Evolutionary conservation across 2,888 invertebrate species (phyloP), one percentile per base, ranked within the genome.

Genomic region (Pachycephus smyrnensis): DNA sequence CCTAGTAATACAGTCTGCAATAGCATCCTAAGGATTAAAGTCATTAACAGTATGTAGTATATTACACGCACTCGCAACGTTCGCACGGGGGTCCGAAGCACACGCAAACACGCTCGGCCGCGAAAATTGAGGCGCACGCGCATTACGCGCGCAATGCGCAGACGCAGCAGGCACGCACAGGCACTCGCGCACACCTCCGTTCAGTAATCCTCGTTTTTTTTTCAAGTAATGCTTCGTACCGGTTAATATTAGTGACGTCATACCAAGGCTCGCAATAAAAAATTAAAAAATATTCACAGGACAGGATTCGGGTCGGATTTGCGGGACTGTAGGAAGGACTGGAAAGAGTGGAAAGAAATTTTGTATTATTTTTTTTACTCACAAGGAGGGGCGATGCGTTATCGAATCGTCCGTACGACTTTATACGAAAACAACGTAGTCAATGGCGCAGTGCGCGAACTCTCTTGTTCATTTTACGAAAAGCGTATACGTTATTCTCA

Each of bases 1-100:
- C 84, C 88, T 88, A 91, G 86, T 91, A 91, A 91, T 91, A 91
- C 90, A 91, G 90, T 91, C 90, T 90, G 90, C 90, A 83, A 83
- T 87, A 88, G 87, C 87, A 81, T 87, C 85, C 87, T 88, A 88
- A 87, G 84, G 88, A 89, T 89, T 88, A 89, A 85, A 80, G 89
- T 89, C 84, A 87, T 87, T 86, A 88, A 87, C 84, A 82, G 80
- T 88, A 87, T 85, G 83, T 87, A 88, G 86, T 90, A 90, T 90
- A 88, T 89, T 90, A 90, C 90, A 90, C 90, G 86, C 89, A 90
- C 84, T 89, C 88, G 88, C 87, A 87, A 85, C 89, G 89, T 83
- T 89, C 88, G 88, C 86, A 87, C 90, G 86, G 55, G 55, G 87
- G 82, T 85, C 81, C 79, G 82, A 80, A 40, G 71, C 77, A 77